These are phyloP conservation scores for Cynopterus brachyotis DNA, from an alignment of 2,113 vertebrate genomes.

Conservation along the genomic window DNA sequence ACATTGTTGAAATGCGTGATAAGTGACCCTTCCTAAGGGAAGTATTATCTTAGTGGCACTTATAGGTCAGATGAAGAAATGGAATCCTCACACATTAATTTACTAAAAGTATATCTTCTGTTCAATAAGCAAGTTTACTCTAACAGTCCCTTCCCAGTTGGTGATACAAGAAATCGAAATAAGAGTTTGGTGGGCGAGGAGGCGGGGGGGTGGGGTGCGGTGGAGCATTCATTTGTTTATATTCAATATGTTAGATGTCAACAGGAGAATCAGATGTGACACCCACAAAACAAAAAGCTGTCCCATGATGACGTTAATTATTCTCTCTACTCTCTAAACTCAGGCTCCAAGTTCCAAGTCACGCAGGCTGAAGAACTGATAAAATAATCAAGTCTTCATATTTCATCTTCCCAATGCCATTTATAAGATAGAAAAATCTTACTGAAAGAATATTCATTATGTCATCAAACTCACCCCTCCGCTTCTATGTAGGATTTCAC, in stretches of 20 bases:
- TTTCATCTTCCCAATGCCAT: neutral
- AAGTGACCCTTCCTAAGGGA: neutral
- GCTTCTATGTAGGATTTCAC: neutral
- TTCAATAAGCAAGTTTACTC: neutral
- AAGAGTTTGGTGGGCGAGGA: neutral
- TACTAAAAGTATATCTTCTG: neutral
- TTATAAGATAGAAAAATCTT: neutral
- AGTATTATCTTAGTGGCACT: neutral
- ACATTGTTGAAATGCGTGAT: neutral
- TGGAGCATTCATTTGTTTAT: neutral
- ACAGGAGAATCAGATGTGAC: neutral
- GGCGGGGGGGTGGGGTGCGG: neutral
- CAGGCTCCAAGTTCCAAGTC: neutral
- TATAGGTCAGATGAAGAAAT: neutral
- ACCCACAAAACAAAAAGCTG: neutral
- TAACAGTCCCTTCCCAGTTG: neutral
- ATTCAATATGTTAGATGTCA: neutral
- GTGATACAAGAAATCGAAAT: neutral
- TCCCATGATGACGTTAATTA: neutral
- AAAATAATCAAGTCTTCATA: neutral
- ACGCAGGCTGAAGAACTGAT: neutral
- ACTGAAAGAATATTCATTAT: neutral
- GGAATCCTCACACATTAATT: neutral
- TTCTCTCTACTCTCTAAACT: neutral
- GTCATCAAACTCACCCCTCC: neutral